Evolutionary conservation across 1,140 invertebrate genomes (phyloP).

Genomic region (Delia radicum): DNA sequence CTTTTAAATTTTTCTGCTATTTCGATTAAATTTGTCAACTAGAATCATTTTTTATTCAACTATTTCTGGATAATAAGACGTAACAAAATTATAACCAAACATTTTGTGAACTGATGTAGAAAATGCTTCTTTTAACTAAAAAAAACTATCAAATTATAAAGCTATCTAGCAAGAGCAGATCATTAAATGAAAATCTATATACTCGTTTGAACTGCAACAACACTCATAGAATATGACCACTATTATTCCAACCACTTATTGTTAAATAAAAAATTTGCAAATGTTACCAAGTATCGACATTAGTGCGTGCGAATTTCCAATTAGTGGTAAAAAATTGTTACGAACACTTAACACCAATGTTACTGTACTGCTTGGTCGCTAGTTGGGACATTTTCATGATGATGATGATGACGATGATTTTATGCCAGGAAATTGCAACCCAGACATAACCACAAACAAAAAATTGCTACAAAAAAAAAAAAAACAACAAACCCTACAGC

Average conservation of each 20-base stretch:
- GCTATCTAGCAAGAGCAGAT: too few relatives aligned
- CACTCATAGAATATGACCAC: too few relatives aligned
- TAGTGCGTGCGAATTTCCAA: conserved; percentile 18
- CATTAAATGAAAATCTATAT: too few relatives aligned
- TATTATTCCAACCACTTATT: not conserved
- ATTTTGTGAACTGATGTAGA: too few relatives aligned
- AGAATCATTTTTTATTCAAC: too few relatives aligned
- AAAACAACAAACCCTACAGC: not conserved
- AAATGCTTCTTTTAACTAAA: too few relatives aligned
- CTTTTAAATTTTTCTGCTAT: too few relatives aligned
- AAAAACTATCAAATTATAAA: too few relatives aligned
- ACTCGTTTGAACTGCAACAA: too few relatives aligned
- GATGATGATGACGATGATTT: not conserved
- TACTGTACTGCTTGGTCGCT: conserved; percentile 3
- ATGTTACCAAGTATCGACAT: conserved; percentile 19
- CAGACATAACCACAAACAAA: not conserved
- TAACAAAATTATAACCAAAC: too few relatives aligned
- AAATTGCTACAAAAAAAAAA: not conserved
- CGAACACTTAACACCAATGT: conserved; percentile 23
- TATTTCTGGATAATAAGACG: too few relatives aligned
- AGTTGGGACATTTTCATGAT: conserved; percentile 20
- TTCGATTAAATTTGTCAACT: too few relatives aligned
- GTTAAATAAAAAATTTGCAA: conserved; percentile 2
- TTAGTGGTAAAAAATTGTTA: conserved; percentile 14
- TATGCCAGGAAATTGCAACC: conserved; percentile 14